Evolutionary conservation across 2,797 vertebrate species (phyloP), one percentile per base, ranked within the genome.

Genomic region (Alexandromys oeconomus): DNA sequence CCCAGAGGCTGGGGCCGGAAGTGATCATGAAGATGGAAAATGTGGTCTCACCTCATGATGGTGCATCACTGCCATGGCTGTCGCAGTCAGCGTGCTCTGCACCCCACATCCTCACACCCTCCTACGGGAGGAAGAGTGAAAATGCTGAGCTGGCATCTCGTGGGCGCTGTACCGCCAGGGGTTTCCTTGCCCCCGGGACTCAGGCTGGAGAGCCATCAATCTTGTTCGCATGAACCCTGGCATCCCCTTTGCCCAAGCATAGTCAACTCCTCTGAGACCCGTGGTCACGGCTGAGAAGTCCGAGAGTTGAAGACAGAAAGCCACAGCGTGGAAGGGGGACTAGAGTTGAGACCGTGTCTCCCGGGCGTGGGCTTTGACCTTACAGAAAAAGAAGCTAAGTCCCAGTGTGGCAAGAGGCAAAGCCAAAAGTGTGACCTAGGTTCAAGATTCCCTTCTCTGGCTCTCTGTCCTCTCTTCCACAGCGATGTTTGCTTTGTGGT

Each of bases 401-500:
- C 81, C 37, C 34, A 71, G 48, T 48, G 48, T 88, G 48, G 51
- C 34, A 40, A 40, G 71, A 74, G 65, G 25, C 14, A 43, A 89
- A 93, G 46, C 17, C 51, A 59, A 65, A 23, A 73, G 14, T 57
- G 51, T 34, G 19, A 31, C 73, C 37, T n/a, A 34, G 78, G 48
- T 31, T 46, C 61, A 17, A 63, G 80, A 67, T 51, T 89, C 63
- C 34, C 91, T 15, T 82, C n/a, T 14, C 57, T 77, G 29, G 46
- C 40, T 90, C 59, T 93, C 85, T 84, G 89, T 34, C 65, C 14
- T 71, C 34, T 98, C 81, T 91, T 14, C 87, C 0, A 0, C 98
- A 99, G 99, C 0, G 98, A 99, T n/a, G 98, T 99, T 87, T 89
- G 97, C 0, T 99, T 99, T 0, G 97, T 99, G 98, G 98, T 99